Evolutionary conservation across 1,140 invertebrate genomes (phyloP).

Genomic region (Orius laevigatus): DNA sequence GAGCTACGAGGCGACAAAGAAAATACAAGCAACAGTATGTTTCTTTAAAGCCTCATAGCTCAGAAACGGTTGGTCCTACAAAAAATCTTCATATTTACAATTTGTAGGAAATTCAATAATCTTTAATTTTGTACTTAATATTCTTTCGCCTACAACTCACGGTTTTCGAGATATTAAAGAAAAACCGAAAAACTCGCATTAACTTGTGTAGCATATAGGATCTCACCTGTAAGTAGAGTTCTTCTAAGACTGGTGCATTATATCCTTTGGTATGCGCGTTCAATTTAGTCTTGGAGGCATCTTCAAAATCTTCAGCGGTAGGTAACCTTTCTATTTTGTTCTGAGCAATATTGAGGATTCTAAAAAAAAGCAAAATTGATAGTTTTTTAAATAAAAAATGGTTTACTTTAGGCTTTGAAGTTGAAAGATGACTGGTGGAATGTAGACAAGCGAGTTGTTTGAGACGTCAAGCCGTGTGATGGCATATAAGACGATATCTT

Average conservation of each 20-base stretch:
- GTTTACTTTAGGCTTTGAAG: constrained; percentile 46
- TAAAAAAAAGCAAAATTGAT: constrained; percentile 26
- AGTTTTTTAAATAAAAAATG: constrained; percentile 6
- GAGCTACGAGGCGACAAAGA: too few relatives aligned
- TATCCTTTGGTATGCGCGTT: constrained; percentile 29
- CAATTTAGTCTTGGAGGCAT: constrained; percentile 16
- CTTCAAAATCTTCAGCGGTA: constrained; percentile 26
- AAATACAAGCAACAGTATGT: too few relatives aligned
- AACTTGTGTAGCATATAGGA: too few relatives aligned
- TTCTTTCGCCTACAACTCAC: too few relatives aligned
- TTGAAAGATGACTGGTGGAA: constrained; percentile 72
- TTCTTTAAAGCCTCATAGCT: too few relatives aligned
- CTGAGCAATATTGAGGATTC: constrained; percentile 69
- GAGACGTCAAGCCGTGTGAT: constrained; percentile 91
- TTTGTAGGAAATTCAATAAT: too few relatives aligned
- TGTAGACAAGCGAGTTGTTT: constrained; percentile 62
- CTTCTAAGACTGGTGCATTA: constrained; percentile 63
- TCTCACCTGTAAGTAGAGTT: constrained; percentile 47
- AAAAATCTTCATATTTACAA: too few relatives aligned
- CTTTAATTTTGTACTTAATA: too few relatives aligned
- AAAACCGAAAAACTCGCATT: not conserved
- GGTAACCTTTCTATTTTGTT: constrained; percentile 69
- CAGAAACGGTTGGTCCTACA: too few relatives aligned
- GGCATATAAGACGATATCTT: constrained; percentile 60
- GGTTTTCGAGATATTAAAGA: too few relatives aligned